A percentile compares a stretch with the other conserved stretches of the same genome.
Conservation (phyloP, 2,888 invertebrate species). For the Epirrhoe alternata region DNA sequence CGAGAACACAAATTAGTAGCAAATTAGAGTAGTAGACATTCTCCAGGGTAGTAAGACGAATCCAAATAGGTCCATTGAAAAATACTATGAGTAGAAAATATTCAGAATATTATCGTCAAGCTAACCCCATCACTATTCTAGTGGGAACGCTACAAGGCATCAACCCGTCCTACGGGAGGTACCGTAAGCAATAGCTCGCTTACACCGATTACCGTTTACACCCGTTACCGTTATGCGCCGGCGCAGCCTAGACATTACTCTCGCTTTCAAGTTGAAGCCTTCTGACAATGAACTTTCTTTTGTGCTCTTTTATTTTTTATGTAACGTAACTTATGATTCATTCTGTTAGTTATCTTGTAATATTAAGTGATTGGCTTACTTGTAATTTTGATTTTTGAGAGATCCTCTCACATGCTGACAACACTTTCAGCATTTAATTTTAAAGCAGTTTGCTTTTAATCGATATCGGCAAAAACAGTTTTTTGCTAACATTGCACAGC, state of each 20-base stretch:
- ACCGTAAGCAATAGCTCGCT: conserved; percentile 54
- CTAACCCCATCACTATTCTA: conserved; percentile 34
- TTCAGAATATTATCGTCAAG: conserved; percentile 24
- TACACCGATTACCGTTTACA: conserved; percentile 71
- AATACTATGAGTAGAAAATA: too few species aligned
- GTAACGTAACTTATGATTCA: conserved; percentile 21
- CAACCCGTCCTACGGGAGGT: conserved; percentile 65
- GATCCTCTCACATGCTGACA: neutral
- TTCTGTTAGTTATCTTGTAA: neutral
- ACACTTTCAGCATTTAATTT: neutral
- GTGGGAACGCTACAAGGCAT: conserved; percentile 48
- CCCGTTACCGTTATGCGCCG: conserved; percentile 46
- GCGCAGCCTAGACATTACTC: conserved; percentile 64
- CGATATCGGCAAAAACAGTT: conserved; percentile 12
- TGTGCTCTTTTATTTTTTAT: conserved; percentile 27
- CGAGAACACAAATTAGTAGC: too few species aligned
- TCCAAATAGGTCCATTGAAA: too few species aligned
- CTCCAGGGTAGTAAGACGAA: too few species aligned
- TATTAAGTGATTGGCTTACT: neutral
- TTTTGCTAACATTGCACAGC: conserved; percentile 15
- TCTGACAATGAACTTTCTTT: conserved; percentile 37
- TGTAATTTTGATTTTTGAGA: neutral
- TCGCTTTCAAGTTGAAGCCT: conserved; percentile 67
- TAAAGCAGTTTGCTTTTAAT: neutral
- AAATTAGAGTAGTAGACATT: too few species aligned